Evolutionary conservation across 1,140 invertebrate species (phyloP), one percentile per base, ranked within the genome.

Genomic region (Asbolus verrucosus): DNA sequence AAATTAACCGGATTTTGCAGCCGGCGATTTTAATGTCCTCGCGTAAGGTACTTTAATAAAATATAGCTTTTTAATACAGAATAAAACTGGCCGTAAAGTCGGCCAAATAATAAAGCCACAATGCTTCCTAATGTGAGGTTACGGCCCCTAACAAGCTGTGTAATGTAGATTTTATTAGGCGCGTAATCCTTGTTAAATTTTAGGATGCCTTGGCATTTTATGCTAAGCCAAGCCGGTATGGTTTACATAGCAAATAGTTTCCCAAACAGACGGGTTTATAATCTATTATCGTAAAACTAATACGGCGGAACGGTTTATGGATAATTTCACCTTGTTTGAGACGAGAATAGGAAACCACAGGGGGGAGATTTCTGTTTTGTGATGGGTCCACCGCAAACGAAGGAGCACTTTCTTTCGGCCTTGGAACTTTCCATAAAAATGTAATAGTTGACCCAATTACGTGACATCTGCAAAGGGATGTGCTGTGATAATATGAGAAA

Each of bases 141-240:
- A 75, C 67, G 50, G 63, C 69, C 70, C 68, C 67, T 75, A 75
- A 75, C 74, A 73, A 75, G 72, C 69, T 71, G 65, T 70, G 72
- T 74, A 71, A 74, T 74, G 69, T 65, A 54, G 60, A 74, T 74
- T 74, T 74, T 74, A 74, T 74, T 74, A 71, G 69, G 30, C 69
- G 30, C 41, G 66, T 74, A 71, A 74, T 74, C 72, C 71, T 69
- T 69, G 69, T 71, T 71, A 71, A 71, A 74, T 74, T 74, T 71
- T 60, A 66, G 65, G 63, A 54, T 50, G 50, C 63, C 41, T 18
- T 18, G 43, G 39, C 63, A 54, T 69, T 69, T 69, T 54, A 13
- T 65, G 60, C 61, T 33, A 69, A 38, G 21, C 60, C 50, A 16
- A 39, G 59, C 59, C 9, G 24, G 30, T 36, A 11, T 62, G 31